Percentiles rank a stretch among this genome's conserved stretches.
Conservation (phyloP, 2,113 vertebrate species). For the Lathamus discolor region DNA sequence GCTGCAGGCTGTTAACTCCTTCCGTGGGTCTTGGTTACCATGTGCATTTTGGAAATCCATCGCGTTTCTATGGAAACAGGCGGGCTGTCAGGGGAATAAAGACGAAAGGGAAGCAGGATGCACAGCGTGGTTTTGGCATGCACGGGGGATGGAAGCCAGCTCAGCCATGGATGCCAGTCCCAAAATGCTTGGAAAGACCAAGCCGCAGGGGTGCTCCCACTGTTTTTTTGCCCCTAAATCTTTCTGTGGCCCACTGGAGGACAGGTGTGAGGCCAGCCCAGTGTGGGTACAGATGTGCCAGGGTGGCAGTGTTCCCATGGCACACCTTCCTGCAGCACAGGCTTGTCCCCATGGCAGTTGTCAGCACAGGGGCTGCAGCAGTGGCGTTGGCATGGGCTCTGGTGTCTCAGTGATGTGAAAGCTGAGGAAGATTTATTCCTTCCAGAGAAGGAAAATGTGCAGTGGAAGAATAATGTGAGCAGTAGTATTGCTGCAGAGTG, state of each 20-base stretch:
- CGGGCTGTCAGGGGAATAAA: not conserved
- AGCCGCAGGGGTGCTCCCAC: not conserved
- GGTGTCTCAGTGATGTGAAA: not conserved
- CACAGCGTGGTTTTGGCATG: not conserved
- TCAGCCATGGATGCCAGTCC: not conserved
- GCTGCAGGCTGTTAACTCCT: not conserved
- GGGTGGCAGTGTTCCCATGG: not conserved
- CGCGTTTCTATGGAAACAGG: slow-evolving; percentile 40
- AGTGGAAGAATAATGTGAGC: not conserved
- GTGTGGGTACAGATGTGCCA: not conserved
- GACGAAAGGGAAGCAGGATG: not conserved
- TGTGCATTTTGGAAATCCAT: not conserved
- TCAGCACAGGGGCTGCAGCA: not conserved
- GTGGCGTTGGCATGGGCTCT: not conserved
- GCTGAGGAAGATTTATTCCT: not conserved
- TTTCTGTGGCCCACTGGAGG: not conserved
- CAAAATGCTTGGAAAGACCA: not conserved
- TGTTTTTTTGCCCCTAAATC: not conserved
- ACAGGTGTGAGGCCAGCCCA: not conserved
- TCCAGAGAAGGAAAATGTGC: not conserved
- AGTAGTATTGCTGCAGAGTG: not conserved
- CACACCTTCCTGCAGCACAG: accelerated
- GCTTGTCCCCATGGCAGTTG: not conserved
- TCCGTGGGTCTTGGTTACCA: not conserved
- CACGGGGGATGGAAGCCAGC: not conserved